Evolutionary conservation across 2,113 vertebrate genomes (phyloP), one percentile per base, ranked within the genome.

Genomic region (Phodopus roborovskii): DNA sequence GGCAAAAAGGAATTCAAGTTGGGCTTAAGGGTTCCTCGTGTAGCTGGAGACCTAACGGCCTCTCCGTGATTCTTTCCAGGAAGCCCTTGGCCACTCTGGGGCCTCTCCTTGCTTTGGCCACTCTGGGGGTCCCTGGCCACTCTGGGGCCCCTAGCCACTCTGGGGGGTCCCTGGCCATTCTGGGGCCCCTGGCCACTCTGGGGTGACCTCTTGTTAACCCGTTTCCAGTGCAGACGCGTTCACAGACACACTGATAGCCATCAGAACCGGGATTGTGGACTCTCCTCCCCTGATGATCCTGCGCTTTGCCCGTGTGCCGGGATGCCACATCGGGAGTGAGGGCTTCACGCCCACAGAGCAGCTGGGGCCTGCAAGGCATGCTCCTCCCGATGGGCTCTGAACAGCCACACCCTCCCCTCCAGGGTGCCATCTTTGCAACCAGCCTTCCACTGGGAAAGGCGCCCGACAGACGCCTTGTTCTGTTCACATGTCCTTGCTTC

Each of bases 241-340:
- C 5, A 7, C 0, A 82, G 28, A n/a, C 17, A 1, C 1, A 0
- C 50, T 1, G 28, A 16, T 20, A 0, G 0, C 26, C 5, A 9
- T 24, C 64, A n/a, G 42, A 20, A 22, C 17, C 24, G 13, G 48
- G 20, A 24, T n/a, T 83, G 74, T 13, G 16, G 60, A n/a, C 24
- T 2, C 1, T 58, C 66, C 56, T 7, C 24, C 42, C 33, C n/a
- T 15, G 7, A 26, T 2, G 24, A 85, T 28, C 8, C 36, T 8
- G 42, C 19, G 16, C 24, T 16, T 58, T 1, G 22, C 86, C 13
- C 39, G 7, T 3, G 22, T 39, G 10, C 30, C 58, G 50, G 0
- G 2, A 17, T 5, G 78, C 4, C 48, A n/a, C 3, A 0, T 30
- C 22, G 2, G 2, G 22, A 19, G 13, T 1, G 45, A 7, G 7